Percentiles rank a stretch among this genome's conserved stretches.
These are phyloP conservation scores for Typhlichthys subterraneus DNA, from an alignment of 2,797 vertebrate species.

Conservation along the genomic window DNA sequence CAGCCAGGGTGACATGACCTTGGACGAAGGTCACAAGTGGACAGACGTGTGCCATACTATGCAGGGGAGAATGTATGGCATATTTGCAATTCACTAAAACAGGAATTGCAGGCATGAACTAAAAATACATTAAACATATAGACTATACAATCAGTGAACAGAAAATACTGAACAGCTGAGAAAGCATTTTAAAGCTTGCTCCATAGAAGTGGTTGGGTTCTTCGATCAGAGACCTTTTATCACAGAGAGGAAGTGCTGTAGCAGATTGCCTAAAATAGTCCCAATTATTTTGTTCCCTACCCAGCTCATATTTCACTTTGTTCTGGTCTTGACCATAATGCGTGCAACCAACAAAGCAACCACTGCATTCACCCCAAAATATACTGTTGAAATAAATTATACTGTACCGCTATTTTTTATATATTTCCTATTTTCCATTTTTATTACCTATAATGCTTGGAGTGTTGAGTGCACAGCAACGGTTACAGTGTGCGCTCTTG, in stretches of 20 bases:
- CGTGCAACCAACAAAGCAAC: conserved; percentile 17
- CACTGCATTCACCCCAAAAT: conserved; percentile 22
- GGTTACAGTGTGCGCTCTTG: too few species aligned
- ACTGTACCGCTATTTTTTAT: conserved; percentile 8
- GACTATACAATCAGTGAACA: conserved; percentile 1
- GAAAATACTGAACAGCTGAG: conserved; percentile 25
- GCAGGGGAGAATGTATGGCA: neutral
- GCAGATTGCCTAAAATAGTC: conserved; percentile 45
- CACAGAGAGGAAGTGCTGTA: conserved; percentile 42
- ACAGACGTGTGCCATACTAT: neutral
- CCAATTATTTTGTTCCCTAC: conserved; percentile 35
- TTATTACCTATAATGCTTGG: conserved; percentile 20
- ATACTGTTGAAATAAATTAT: conserved; percentile 26
- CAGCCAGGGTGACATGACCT: conserved; percentile 34
- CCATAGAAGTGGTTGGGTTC: conserved; percentile 13
- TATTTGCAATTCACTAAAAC: neutral
- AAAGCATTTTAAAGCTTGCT: conserved; percentile 35
- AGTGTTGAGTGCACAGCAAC: conserved; percentile 22
- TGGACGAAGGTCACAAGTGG: neutral
- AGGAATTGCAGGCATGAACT: conserved; percentile 3
- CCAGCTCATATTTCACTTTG: conserved; percentile 21
- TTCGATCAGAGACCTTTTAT: conserved; percentile 44
- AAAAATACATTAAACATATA: neutral
- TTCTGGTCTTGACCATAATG: conserved; percentile 37
- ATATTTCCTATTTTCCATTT: conserved; percentile 5